These are phyloP conservation scores for Calcarius lapponicus DNA, from an alignment of 2,797 vertebrate genomes.

Conservation along the genomic window DNA sequence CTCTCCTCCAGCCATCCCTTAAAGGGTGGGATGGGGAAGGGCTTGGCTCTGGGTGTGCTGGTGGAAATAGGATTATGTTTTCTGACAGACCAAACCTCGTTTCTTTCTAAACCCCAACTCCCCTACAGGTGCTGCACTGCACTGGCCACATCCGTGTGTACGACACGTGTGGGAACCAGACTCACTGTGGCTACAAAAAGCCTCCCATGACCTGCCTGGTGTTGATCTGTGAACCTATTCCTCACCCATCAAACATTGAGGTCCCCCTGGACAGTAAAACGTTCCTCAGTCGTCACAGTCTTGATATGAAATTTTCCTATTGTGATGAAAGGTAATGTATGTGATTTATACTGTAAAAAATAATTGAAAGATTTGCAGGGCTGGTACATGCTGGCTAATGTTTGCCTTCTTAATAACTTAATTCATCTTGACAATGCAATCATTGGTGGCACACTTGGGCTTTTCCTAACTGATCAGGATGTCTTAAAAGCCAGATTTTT, in stretches of 20 bases:
- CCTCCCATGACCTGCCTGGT: slow-evolving; percentile 90
- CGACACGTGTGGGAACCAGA: slow-evolving; percentile 76
- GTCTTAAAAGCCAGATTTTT: neutral
- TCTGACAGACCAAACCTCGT: neutral
- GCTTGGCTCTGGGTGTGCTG: neutral
- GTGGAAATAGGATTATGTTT: neutral
- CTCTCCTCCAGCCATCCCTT: neutral
- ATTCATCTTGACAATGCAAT: neutral
- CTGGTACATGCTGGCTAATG: neutral
- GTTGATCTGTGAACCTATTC: slow-evolving; percentile 96
- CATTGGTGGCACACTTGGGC: neutral
- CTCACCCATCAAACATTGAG: slow-evolving; percentile 98
- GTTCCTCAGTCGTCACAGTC: slow-evolving; percentile 97
- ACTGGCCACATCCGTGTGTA: slow-evolving; percentile 90
- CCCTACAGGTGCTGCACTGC: slow-evolving; percentile 90
- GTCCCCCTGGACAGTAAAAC: slow-evolving; percentile 97
- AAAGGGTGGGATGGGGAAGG: neutral
- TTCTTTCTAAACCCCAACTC: neutral
- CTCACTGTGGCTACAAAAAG: slow-evolving; percentile 84
- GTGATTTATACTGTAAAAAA: neutral
- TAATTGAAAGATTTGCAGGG: neutral
- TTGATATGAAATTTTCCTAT: slow-evolving; percentile 99
- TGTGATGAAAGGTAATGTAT: slow-evolving; percentile 94
- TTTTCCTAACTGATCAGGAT: neutral
- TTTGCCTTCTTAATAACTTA: neutral